These are phyloP conservation scores for Cyclina sinensis DNA, from an alignment of 1,140 invertebrate genomes.

Conservation along the genomic window DNA sequence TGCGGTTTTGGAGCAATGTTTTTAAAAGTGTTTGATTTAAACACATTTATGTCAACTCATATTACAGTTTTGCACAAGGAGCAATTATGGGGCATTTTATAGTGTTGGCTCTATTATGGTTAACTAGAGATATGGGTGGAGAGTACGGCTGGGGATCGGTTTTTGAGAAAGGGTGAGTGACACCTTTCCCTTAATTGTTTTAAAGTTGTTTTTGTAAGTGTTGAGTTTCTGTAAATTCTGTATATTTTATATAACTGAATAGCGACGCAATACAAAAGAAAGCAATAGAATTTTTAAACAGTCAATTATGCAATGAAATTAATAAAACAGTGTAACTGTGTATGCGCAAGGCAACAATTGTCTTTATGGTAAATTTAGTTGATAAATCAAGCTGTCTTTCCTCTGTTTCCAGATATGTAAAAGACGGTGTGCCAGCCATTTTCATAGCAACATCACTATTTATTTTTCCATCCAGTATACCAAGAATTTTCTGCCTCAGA, in stretches of 20 bases:
- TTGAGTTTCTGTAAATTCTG: no score
- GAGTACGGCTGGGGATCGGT: constrained; percentile 89
- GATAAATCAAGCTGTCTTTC: no score
- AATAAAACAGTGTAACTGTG: background rate
- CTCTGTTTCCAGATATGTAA: constrained; percentile 84
- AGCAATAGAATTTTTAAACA: background rate
- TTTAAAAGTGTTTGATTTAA: no score
- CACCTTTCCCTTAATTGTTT: no score
- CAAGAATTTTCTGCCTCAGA: constrained; percentile 70
- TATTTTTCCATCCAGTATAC: constrained; percentile 78
- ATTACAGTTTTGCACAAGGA: constrained; percentile 91
- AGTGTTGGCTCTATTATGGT: constrained; percentile 93
- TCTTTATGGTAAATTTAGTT: no score
- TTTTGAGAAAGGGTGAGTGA: constrained; percentile 76
- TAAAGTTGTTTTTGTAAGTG: no score
- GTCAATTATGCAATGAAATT: background rate
- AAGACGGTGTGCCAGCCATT: constrained; percentile 83
- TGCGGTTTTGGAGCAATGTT: no score
- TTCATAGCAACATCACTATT: constrained; percentile 80
- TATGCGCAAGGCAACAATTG: no score
- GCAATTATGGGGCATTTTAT: constrained; percentile 92
- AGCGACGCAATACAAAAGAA: background rate
- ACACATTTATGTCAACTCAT: no score
- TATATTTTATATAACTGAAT: no score
- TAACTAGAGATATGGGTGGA: constrained; percentile 94